Evolutionary conservation across 2,888 invertebrate species (phyloP).

Genomic region (Meganola albula): DNA sequence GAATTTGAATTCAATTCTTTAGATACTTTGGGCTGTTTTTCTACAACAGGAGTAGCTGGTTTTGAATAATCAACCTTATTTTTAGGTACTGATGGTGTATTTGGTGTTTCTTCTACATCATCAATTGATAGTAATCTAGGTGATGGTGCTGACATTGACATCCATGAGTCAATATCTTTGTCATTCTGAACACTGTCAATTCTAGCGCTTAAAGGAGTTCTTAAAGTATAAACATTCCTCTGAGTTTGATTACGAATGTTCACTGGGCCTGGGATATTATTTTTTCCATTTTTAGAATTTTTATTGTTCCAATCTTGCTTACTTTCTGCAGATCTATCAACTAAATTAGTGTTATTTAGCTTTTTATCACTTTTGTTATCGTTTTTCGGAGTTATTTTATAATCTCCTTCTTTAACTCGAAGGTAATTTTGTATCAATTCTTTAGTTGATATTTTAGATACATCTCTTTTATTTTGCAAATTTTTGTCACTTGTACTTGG

Average conservation of each 20-base stretch:
- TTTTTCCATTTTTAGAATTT: slow-evolving; percentile 31
- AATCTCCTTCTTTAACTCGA: slow-evolving; percentile 65
- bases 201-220: slow-evolving; percentile 57
- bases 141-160: slow-evolving; percentile 63
- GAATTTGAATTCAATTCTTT: slow-evolving; percentile 54
- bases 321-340: slow-evolving; percentile 31
- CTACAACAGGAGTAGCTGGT: slow-evolving; percentile 10
- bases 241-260: slow-evolving; percentile 46
- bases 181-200: slow-evolving; percentile 63
- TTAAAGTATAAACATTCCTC: slow-evolving; percentile 44
- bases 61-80: slow-evolving; percentile 18
- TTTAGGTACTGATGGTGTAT: slow-evolving; percentile 13
- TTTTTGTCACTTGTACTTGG: slow-evolving; percentile 38
- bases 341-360: slow-evolving; percentile 38
- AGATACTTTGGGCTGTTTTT: slow-evolving; percentile 30
- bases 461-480: slow-evolving; percentile 43
- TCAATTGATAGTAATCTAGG: slow-evolving; percentile 48
- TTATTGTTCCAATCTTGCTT: slow-evolving; percentile 61
- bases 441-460: slow-evolving; percentile 64
- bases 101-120: slow-evolving; percentile 23
- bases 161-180: slow-evolving; percentile 72
- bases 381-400: slow-evolving; percentile 38
- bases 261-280: slow-evolving; percentile 32
- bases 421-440: slow-evolving; percentile 68
- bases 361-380: slow-evolving; percentile 50